phyloP scores from a whole-genome alignment of 2,113 vertebrate genomes.

The Furnarius figulus region DNA sequence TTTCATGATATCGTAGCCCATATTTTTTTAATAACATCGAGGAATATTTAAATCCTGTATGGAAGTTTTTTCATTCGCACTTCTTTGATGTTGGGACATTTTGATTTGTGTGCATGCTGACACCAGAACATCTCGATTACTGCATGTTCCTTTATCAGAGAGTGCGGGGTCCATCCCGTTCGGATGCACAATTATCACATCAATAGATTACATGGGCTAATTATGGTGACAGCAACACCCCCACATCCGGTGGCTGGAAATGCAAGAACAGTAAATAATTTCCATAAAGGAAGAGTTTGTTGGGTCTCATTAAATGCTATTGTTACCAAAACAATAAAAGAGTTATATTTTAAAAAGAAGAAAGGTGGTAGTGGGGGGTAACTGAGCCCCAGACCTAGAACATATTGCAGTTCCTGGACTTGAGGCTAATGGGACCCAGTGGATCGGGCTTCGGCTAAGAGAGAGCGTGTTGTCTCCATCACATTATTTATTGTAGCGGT shows the following conservation, averaged over 20 bases:
- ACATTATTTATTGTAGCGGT: background rate
- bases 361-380: background rate
- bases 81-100: constrained; percentile 43
- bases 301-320: background rate
- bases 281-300: background rate
- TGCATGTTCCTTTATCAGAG: constrained; percentile 26
- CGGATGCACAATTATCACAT: background rate
- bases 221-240: background rate
- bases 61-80: background rate
- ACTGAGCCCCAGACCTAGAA: background rate
- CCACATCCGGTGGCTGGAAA: background rate
- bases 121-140: constrained; percentile 51
- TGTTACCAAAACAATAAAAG: background rate
- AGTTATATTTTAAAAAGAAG: background rate
- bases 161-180: background rate
- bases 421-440: background rate
- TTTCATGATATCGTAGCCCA: constrained; percentile 40
- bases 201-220: background rate
- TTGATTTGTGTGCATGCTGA: constrained; percentile 61
- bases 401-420: constrained; percentile 1
- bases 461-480: background rate
- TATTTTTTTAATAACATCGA: constrained; percentile 40
- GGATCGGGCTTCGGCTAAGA: background rate
- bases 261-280: background rate
- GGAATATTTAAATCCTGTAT: constrained; percentile 45